Evolutionary conservation across 2,113 vertebrate genomes (phyloP), one percentile per base, ranked within the genome.

Genomic region (Trematocara stigmaticum): DNA sequence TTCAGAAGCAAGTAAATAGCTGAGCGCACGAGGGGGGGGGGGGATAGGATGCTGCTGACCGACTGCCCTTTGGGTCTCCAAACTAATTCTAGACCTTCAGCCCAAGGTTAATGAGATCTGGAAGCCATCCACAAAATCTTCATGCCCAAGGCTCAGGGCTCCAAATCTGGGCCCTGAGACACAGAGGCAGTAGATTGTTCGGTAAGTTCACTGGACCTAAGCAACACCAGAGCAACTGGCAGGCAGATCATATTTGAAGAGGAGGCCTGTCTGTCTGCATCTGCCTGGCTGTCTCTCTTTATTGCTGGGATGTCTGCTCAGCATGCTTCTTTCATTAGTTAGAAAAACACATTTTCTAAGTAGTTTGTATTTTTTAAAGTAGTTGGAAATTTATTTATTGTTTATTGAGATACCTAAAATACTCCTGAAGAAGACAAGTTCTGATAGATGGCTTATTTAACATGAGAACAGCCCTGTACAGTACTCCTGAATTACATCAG

Each of bases 61-160:
- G 76, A 52, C 52, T 80, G 86, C 88, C 86, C 91, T 91, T 86
- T 79, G 83, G 80, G 90, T 85, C 69, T 74, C 74, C 76, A 86
- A 61, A 90, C 86, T 87, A 88, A 92, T 88, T 89, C 40, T 78
- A 78, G 91, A 89, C 55, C 84, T 53, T 87, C 66, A 78, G 85
- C 86, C 88, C 93, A 95, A 95, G 92, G 94, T 95, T 95, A 95
- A 95, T 91, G 91, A 94, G 81, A 85, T 87, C 87, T 95, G 94
- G 92, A 95, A 93, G 87, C 91, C 92, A 92, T 90, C 93, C 95
- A 95, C 78, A 91, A 88, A 87, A 93, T 93, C 87, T 91, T 88
- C 84, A 76, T 49, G 66, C 76, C 45, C 55, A 18, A 18, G 40
- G 74, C 87, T 89, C 85, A 83, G 79, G 86, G 82, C 56, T 59